These are phyloP conservation scores for Piezodorus guildinii DNA, from an alignment of 1,140 invertebrate genomes.

Conservation along the genomic window DNA sequence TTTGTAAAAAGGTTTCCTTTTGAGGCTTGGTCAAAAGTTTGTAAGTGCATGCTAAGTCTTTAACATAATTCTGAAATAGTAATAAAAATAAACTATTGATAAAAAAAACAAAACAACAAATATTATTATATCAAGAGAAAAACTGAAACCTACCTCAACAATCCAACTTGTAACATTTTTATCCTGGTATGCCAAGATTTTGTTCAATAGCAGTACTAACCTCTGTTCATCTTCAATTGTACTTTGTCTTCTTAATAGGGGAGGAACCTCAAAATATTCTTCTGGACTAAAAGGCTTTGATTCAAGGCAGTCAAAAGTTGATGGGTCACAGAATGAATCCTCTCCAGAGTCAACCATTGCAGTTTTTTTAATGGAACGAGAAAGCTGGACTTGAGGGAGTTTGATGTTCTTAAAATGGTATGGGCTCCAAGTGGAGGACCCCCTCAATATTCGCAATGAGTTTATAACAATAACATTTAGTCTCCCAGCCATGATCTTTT, in stretches of 20 bases:
- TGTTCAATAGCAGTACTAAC: conserved; percentile 32
- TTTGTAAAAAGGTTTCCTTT: conserved; percentile 33
- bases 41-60: conserved; percentile 34
- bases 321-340: neutral
- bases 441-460: neutral
- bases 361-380: neutral
- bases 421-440: neutral
- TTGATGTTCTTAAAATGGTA: neutral
- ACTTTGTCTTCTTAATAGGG: conserved; percentile 19
- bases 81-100: neutral
- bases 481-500: neutral
- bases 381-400: neutral
- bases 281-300: conserved; percentile 6
- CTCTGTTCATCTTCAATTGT: conserved; percentile 27
- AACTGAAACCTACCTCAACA: conserved; percentile 35
- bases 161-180: conserved; percentile 39
- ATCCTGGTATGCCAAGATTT: conserved; percentile 35
- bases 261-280: conserved; percentile 11
- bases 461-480: neutral
- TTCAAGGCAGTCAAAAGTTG: neutral
- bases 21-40: conserved; percentile 31
- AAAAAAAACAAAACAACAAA: neutral
- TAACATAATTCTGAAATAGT: conserved; percentile 34
- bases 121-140: neutral
- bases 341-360: neutral